Evolutionary conservation across 2,113 vertebrate genomes (phyloP), one percentile per base, ranked within the genome.

Genomic region (Atlantisia rogersi): DNA sequence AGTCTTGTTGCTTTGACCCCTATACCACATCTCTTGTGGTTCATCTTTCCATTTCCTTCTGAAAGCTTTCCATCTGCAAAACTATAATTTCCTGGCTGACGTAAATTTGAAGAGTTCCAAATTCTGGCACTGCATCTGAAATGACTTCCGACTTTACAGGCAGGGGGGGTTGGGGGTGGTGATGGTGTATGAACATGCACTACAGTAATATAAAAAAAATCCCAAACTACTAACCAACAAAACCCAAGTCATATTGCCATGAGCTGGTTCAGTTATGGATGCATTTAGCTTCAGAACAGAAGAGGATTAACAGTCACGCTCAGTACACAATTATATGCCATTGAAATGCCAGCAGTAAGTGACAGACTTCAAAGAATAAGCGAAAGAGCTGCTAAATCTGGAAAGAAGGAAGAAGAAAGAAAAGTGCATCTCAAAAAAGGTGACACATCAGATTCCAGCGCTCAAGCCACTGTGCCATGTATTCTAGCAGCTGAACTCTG

Each of bases 11-110:
- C 71, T 87, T 87, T 94, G 88, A 97, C 94, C 78, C 59, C 59
- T 58, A n/a, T 44, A 88, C 88, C 82, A 88, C 86, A 96, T 96
- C 84, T 95, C 92, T 53, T 70, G 84, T 80, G 91, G 86, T 91
- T 93, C 84, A 96, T 97, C 88, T 97, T 96, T 95, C 96, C 83
- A 91, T 93, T 96, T 96, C 90, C 94, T 95, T 89, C 86, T 93
- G 86, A 91, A 96, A 94, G 53, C 40, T 90, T 97, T 96, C 86
- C 95, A 96, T 95, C 79, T 92, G 70, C 55, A 96, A 67, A 96
- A 96, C 93, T 92, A 24, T 97, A 94, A 96, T 97, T 97, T 97
- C 90, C 92, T 96, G 90, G 78, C 88, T 97, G 97, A 97, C 32
- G 75, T 94, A 96, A 92, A 95, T 70, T 86, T 93, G 69, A 92